phyloP scores from a whole-genome alignment of 2,888 invertebrate genomes.

The Ectemnius cavifrons region DNA sequence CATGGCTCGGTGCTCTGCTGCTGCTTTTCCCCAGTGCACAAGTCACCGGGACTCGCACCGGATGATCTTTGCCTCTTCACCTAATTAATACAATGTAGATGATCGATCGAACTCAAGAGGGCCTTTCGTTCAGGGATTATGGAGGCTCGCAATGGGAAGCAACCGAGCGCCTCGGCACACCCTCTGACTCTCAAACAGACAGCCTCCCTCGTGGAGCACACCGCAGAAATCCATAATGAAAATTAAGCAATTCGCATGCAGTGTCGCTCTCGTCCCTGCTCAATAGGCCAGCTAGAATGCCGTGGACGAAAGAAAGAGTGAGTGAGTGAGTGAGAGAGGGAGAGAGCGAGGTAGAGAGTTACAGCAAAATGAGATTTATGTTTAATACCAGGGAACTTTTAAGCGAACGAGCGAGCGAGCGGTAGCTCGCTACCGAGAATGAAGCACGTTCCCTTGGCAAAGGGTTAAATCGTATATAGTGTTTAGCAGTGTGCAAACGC shows the following conservation, averaged over 20 bases:
- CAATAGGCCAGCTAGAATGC: too few relatives aligned
- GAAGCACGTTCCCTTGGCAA: too few relatives aligned
- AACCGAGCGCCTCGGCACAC: background rate
- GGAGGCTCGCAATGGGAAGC: background rate
- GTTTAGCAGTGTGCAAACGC: background rate
- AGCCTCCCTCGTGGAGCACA: background rate
- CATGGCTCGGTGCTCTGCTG: background rate
- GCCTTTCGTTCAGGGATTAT: background rate
- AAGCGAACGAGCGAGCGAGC: too few relatives aligned
- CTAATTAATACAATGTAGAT: slow-evolving; percentile 49
- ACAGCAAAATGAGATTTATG: too few relatives aligned
- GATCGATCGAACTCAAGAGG: slow-evolving; percentile 38
- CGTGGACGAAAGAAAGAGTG: background rate
- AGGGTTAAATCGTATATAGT: too few relatives aligned
- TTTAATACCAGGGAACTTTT: too few relatives aligned
- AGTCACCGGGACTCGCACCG: background rate
- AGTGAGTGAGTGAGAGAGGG: background rate
- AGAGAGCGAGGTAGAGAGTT: background rate
- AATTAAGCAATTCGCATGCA: slow-evolving; percentile 35
- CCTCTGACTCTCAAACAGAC: background rate
- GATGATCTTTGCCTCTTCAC: slow-evolving; percentile 15
- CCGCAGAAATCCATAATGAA: slow-evolving; percentile 20
- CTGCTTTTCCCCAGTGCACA: background rate
- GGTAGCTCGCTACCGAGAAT: too few relatives aligned
- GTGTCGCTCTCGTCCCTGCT: slow-evolving; percentile 15